phyloP scores from a whole-genome alignment of 2,888 invertebrate genomes.

The Callimorpha dominula region DNA sequence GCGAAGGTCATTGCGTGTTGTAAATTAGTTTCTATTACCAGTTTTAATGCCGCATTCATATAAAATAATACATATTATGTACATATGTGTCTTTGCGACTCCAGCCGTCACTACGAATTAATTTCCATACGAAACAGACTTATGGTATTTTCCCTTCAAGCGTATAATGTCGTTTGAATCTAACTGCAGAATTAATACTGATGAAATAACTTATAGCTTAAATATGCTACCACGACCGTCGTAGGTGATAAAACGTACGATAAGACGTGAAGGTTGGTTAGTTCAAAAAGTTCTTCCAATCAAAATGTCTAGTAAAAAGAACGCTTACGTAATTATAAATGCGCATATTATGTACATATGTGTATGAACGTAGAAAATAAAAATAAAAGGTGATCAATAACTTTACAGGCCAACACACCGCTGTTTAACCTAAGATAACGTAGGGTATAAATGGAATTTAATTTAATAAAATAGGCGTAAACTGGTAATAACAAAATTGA shows the following conservation, averaged over 20 bases:
- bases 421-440: neutral
- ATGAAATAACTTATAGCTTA: constrained; percentile 14
- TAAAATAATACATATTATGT: constrained; percentile 1
- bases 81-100: constrained; percentile 20
- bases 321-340: too few relatives aligned
- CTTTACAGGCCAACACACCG: neutral
- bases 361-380: too few relatives aligned
- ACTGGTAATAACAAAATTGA: too few relatives aligned
- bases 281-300: neutral
- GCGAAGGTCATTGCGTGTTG: constrained; percentile 49
- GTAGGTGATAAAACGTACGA: neutral
- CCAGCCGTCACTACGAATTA: constrained; percentile 6
- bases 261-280: neutral
- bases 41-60: constrained; percentile 31
- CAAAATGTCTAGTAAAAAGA: too few relatives aligned
- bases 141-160: constrained; percentile 20
- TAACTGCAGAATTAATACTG: constrained; percentile 8
- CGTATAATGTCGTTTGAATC: constrained; percentile 20
- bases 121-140: constrained; percentile 30
- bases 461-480: too few relatives aligned
- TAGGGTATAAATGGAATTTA: too few relatives aligned
- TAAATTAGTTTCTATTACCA: constrained; percentile 32
- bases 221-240: neutral
- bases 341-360: too few relatives aligned
- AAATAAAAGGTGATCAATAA: neutral